These are phyloP conservation scores for Seladonia tumulorum DNA, from an alignment of 2,888 invertebrate species.

Conservation along the genomic window DNA sequence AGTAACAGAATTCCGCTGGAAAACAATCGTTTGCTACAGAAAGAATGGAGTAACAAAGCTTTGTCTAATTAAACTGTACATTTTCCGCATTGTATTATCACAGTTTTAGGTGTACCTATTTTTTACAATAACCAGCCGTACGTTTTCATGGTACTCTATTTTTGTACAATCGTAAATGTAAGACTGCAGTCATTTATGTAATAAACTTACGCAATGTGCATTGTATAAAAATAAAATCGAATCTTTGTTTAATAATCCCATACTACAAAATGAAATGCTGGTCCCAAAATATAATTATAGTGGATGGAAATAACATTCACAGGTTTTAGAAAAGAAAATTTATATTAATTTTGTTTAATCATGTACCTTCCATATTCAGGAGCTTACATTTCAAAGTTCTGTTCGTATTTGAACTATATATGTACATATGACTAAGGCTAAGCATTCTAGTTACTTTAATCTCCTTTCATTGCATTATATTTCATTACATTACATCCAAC, in stretches of 20 bases:
- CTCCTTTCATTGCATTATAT: background rate
- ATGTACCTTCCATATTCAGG: background rate
- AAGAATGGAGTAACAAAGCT: slow-evolving; percentile 22
- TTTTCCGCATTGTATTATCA: slow-evolving; percentile 13
- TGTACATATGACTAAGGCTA: background rate
- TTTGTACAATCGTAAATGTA: slow-evolving; percentile 41
- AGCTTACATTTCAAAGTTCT: slow-evolving; percentile 1
- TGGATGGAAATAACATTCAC: background rate
- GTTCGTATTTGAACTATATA: background rate
- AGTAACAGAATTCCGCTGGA: background rate
- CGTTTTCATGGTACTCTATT: slow-evolving; percentile 30
- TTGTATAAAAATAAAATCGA: background rate
- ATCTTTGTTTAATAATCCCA: background rate
- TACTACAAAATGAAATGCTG: no score
- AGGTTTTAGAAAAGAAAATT: background rate
- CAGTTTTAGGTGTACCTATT: slow-evolving; percentile 24
- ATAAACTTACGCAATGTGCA: slow-evolving; percentile 13
- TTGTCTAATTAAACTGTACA: slow-evolving; percentile 24
- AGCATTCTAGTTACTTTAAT: background rate
- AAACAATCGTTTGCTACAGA: background rate
- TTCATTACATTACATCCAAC: slow-evolving; percentile 15
- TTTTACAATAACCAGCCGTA: background rate
- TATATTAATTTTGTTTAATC: slow-evolving; percentile 24
- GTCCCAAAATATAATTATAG: background rate
- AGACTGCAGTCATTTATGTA: slow-evolving; percentile 32